Conservation (phyloP, 2,797 vertebrate species). For the Leucoraja ocellata region DNA sequence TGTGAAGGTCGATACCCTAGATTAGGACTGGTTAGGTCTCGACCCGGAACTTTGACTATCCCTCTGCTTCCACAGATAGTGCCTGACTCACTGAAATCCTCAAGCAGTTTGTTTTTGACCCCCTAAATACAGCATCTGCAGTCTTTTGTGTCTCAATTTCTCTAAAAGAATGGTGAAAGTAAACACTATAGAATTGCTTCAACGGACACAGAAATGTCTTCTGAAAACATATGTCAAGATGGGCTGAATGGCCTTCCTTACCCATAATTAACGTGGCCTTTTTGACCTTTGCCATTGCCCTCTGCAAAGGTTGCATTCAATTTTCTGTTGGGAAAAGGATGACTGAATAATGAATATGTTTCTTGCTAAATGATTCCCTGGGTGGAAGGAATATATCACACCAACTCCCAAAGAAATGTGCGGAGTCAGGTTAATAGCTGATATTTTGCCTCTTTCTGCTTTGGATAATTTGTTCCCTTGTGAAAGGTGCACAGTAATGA, state of each 20-base stretch:
- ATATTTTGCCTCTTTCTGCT: conserved; percentile 1
- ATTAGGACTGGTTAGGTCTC: too few species aligned
- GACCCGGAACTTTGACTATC: too few species aligned
- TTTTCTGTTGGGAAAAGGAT: neutral
- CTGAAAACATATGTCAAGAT: neutral
- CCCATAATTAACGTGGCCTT: neutral
- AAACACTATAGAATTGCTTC: neutral
- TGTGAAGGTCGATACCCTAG: too few species aligned
- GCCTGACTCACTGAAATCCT: too few species aligned
- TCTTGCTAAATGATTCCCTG: neutral
- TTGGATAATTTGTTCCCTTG: neutral
- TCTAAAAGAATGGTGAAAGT: neutral
- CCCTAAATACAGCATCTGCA: too few species aligned
- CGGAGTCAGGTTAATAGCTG: neutral
- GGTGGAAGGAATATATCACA: neutral
- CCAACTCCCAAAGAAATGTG: neutral
- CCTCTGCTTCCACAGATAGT: too few species aligned
- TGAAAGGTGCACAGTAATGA: neutral
- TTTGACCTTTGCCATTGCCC: neutral
- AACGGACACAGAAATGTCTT: neutral
- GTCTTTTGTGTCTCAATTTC: too few species aligned
- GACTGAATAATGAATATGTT: conserved; percentile 2
- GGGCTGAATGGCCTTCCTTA: neutral
- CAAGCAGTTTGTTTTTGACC: too few species aligned
- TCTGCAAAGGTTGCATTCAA: neutral